These are phyloP conservation scores for Rhagoletis zephyria DNA, from an alignment of 1,140 invertebrate species.

Conservation along the genomic window DNA sequence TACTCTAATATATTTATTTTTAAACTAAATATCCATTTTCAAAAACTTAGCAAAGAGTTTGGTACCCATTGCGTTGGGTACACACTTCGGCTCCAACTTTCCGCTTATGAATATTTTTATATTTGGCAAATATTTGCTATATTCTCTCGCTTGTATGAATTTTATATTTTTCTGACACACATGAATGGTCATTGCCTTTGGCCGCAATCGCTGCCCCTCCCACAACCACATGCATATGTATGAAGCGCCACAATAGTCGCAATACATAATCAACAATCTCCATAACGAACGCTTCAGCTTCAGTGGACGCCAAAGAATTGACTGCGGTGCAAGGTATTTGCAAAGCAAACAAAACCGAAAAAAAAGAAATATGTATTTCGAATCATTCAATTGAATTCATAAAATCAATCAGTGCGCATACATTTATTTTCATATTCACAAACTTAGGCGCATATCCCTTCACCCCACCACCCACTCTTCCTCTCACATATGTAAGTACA, in stretches of 20 bases:
- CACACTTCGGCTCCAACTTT: background rate
- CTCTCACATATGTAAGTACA: background rate
- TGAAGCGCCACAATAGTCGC: background rate
- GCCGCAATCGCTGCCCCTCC: background rate
- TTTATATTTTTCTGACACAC: conserved; percentile 42
- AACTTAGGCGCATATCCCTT: background rate
- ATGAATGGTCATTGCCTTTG: background rate
- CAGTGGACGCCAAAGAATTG: conserved; percentile 15
- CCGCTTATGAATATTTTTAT: background rate
- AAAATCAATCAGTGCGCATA: conserved; percentile 53
- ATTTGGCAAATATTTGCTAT: background rate
- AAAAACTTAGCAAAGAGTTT: too few species aligned
- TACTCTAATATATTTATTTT: too few species aligned
- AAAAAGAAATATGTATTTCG: conserved; percentile 34
- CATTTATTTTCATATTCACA: conserved; percentile 53
- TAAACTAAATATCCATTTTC: too few species aligned
- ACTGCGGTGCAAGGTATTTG: background rate
- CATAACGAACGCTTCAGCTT: background rate
- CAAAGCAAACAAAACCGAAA: conserved; percentile 32
- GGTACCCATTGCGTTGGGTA: background rate
- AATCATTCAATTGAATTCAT: conserved; percentile 52
- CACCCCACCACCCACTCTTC: background rate
- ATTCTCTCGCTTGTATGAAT: conserved; percentile 10
- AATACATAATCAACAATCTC: background rate
- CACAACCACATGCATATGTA: background rate